Percentiles rank a stretch among this genome's conserved stretches.
Evolutionary conservation across 2,888 invertebrate species (phyloP).

Genomic region (Drosophila leonis): DNA sequence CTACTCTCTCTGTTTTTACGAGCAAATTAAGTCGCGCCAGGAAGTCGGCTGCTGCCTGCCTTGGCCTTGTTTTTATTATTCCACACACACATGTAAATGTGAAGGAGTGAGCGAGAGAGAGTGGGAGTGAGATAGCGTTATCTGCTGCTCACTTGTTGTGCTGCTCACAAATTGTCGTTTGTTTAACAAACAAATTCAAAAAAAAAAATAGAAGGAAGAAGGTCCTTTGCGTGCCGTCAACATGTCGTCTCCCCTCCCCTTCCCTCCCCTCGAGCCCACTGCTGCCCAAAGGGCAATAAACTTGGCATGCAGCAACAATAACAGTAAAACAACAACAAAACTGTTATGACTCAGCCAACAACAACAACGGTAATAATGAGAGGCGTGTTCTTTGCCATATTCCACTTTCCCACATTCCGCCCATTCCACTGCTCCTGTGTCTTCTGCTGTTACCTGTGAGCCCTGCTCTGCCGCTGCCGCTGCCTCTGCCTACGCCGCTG

Average conservation of each 20-base stretch:
- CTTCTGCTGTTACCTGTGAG: slow-evolving; percentile 35
- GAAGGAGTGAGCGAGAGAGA: slow-evolving; percentile 3
- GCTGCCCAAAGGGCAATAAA: slow-evolving; percentile 78
- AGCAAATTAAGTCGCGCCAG: slow-evolving; percentile 69
- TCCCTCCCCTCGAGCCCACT: no score
- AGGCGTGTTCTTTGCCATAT: slow-evolving; percentile 20
- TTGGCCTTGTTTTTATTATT: slow-evolving; percentile 54
- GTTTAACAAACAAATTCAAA: slow-evolving; percentile 46
- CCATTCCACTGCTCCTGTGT: slow-evolving; percentile 22
- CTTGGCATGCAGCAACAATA: slow-evolving; percentile 62
- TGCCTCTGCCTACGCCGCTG: not conserved
- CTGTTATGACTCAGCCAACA: slow-evolving; percentile 60
- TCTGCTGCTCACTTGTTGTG: slow-evolving; percentile 55
- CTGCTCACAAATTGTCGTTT: slow-evolving; percentile 46
- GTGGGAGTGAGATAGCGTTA: slow-evolving; percentile 18
- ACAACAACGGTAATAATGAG: slow-evolving; percentile 27
- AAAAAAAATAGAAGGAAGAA: slow-evolving; percentile 22
- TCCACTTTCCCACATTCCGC: slow-evolving; percentile 20
- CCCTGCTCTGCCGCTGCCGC: not conserved
- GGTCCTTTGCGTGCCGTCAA: slow-evolving; percentile 80
- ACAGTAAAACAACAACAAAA: slow-evolving; percentile 49
- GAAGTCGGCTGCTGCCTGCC: slow-evolving; percentile 62
- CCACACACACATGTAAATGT: slow-evolving; percentile 19
- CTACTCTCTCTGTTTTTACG: slow-evolving; percentile 48
- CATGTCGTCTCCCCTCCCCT: slow-evolving; percentile 45